These are phyloP conservation scores for Aleiodes alternator DNA, from an alignment of 2,888 invertebrate genomes.

Conservation along the genomic window DNA sequence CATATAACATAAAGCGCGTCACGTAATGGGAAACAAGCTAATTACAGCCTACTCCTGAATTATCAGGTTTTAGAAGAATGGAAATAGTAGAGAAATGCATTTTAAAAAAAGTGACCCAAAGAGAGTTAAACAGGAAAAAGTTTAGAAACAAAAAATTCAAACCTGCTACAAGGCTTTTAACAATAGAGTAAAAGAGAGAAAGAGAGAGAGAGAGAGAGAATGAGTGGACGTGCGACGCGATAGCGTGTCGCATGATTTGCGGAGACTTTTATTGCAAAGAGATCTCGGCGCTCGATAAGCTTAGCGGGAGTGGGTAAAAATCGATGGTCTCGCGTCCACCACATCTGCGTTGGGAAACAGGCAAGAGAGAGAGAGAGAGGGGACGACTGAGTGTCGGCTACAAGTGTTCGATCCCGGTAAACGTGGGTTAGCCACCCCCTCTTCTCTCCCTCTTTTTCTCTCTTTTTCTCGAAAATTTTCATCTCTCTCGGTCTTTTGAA, in stretches of 20 bases:
- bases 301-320: conserved; percentile 31
- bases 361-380: conserved; percentile 22
- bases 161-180: conserved; percentile 4
- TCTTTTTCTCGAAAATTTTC: conserved; percentile 18
- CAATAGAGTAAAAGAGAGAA: neutral
- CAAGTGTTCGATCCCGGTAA: conserved; percentile 59
- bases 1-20: conserved; percentile 33
- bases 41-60: conserved; percentile 31
- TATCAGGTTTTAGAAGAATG: neutral
- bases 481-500: conserved; percentile 5
- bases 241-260: conserved; percentile 72
- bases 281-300: conserved; percentile 58
- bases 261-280: conserved; percentile 69
- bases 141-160: neutral
- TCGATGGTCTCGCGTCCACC: conserved; percentile 41
- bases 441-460: conserved; percentile 26
- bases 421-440: conserved; percentile 31
- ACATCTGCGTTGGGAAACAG: conserved; percentile 33
- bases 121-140: neutral
- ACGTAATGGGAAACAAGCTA: conserved; percentile 42
- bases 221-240: conserved; percentile 51
- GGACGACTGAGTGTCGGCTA: conserved; percentile 42
- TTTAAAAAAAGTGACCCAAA: conserved; percentile 26
- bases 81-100: conserved; percentile 30
- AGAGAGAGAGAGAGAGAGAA: conserved; percentile 41